These are phyloP conservation scores for Philereme transversata DNA, from an alignment of 2,888 invertebrate genomes.

Conservation along the genomic window DNA sequence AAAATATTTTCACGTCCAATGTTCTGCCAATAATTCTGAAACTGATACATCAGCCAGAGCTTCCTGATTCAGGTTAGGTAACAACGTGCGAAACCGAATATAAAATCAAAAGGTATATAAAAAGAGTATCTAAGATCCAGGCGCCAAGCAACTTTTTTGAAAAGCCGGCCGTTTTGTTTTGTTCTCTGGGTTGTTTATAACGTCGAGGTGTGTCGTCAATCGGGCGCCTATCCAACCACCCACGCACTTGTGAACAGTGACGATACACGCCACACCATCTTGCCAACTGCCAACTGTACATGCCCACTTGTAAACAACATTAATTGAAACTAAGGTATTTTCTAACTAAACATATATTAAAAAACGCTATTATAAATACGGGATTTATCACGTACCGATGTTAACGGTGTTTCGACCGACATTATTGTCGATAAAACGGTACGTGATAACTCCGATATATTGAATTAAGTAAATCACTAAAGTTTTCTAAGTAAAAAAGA, in stretches of 20 bases:
- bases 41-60: too few relatives aligned
- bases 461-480: too few relatives aligned
- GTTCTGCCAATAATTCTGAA: too few relatives aligned
- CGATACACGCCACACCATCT: constrained; percentile 24
- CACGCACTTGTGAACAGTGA: constrained; percentile 36
- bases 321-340: background rate
- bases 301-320: constrained; percentile 13
- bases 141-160: constrained; percentile 43
- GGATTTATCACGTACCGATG: too few relatives aligned
- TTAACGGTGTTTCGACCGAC: too few relatives aligned
- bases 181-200: constrained; percentile 54
- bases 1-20: too few relatives aligned
- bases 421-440: too few relatives aligned
- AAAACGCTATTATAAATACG: too few relatives aligned
- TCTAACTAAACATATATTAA: too few relatives aligned
- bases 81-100: background rate
- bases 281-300: constrained; percentile 37
- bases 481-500: too few relatives aligned
- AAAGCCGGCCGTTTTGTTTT: constrained; percentile 22
- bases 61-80: too few relatives aligned
- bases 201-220: constrained; percentile 52
- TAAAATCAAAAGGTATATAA: background rate
- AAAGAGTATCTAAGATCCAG: constrained; percentile 2
- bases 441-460: too few relatives aligned
- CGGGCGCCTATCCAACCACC: constrained; percentile 64